Conservation (phyloP, 2,888 invertebrate genomes). For the Agonopterix heracliana region DNA sequence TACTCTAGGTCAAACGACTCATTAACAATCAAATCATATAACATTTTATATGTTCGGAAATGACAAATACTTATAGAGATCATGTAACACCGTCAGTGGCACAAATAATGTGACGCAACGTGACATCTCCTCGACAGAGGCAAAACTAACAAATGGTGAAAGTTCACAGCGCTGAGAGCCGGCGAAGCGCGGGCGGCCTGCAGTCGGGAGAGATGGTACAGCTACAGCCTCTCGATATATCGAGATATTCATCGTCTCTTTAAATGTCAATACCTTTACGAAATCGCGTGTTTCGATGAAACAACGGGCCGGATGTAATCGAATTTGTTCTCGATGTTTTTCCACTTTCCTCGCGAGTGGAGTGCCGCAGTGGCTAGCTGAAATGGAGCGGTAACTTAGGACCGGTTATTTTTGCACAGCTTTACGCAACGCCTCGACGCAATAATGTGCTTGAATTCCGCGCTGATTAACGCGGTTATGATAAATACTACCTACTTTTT, state of each 20-base stretch:
- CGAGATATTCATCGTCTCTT: slow-evolving; percentile 25
- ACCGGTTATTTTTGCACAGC: slow-evolving; percentile 51
- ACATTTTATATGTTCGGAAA: no score
- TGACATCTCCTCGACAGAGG: slow-evolving; percentile 47
- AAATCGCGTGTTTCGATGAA: slow-evolving; percentile 12
- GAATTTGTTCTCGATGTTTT: slow-evolving; percentile 23
- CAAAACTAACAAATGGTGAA: slow-evolving; percentile 64
- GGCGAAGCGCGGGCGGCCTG: slow-evolving; percentile 15
- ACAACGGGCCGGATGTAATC: slow-evolving; percentile 15
- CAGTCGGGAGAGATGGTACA: slow-evolving; percentile 18
- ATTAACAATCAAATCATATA: no score
- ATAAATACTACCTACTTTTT: slow-evolving; percentile 43
- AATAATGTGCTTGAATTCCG: slow-evolving; percentile 60
- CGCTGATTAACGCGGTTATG: slow-evolving; percentile 58
- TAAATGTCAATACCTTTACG: slow-evolving; percentile 26
- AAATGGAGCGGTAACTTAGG: slow-evolving; percentile 61
- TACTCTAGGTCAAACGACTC: no score
- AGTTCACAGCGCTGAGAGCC: slow-evolving; percentile 37
- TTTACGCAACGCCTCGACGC: slow-evolving; percentile 65
- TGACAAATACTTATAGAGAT: no score
- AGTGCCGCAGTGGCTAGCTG: slow-evolving; percentile 25
- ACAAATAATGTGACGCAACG: slow-evolving; percentile 39
- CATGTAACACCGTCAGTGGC: neutral
- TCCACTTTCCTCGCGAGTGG: slow-evolving; percentile 35
- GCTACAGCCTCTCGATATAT: slow-evolving; percentile 14